Evolutionary conservation across 2,113 vertebrate genomes (phyloP), one percentile per base, ranked within the genome.

Genomic region (Nothoprocta perdicaria): DNA sequence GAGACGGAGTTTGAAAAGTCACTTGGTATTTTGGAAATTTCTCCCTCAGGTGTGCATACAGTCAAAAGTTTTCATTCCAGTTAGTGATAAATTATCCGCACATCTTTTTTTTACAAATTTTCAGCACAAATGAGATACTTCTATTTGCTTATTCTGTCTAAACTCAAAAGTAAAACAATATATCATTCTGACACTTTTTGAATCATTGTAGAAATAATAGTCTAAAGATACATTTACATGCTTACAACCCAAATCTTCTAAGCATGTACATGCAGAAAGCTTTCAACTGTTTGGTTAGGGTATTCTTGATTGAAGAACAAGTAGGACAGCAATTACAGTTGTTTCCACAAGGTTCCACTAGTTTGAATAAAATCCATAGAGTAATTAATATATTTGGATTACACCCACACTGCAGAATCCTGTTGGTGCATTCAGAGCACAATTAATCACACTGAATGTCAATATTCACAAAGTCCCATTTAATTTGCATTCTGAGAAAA

Each of bases 351-450:
- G 84, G 63, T 68, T 84, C 33, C 22, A 55, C 9, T 66, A 6
- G 38, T 31, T 80, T 75, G 65, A 85, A 14, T 71, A 75, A 89
- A 86, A 80, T 46, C 55, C 16, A n/a, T 71, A 50, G 21, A 73
- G 7, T 73, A 86, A 79, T 69, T 83, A 81, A 90, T 86, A 35
- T 65, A 86, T 87, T 93, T 69, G 87, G 40, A 81, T 29, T 52
- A 78, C 4, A 50, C 29, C 81, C 11, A 90, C 46, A 80, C 35
- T 83, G 31, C 48, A 72, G 55, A 72, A 90, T 9, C 68, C 38
- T 46, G 48, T 27, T 48, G 22, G 46, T 72, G 10, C 1, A 0
- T 58, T 61, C 65, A 62, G 82, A 86, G 83, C 10, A n/a, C 79
- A 21, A 84, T 85, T 83, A 89, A 76, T 88, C 48, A 86, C 38